phyloP scores from a whole-genome alignment of 2,113 vertebrate species.

The Grammomys dolichurus region DNA sequence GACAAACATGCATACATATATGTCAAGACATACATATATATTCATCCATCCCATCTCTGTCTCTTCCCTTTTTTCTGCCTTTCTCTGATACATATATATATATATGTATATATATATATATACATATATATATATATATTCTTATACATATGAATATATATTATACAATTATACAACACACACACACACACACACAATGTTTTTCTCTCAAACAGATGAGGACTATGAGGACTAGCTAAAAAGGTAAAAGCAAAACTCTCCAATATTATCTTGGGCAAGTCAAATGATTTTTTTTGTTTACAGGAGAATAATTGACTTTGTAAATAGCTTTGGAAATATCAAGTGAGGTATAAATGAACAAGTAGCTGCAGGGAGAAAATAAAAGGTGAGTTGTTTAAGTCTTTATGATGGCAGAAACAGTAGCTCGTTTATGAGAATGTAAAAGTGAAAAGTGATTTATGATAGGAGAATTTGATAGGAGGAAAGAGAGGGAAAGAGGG shows the following conservation, averaged over 20 bases:
- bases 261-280: background rate
- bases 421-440: background rate
- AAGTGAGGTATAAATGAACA: background rate
- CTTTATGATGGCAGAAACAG: background rate
- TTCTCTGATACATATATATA: background rate
- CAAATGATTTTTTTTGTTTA: background rate
- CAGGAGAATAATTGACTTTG: background rate
- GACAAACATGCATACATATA: background rate
- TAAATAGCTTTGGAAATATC: background rate
- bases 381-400: background rate
- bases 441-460: background rate
- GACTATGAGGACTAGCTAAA: background rate
- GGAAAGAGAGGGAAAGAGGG: background rate
- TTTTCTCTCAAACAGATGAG: no score
- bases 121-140: background rate
- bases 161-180: background rate
- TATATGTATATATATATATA: background rate
- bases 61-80: background rate
- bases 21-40: background rate
- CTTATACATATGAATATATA: background rate
- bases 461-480: background rate
- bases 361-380: conserved; percentile 18
- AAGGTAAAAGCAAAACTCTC: background rate
- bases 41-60: background rate
- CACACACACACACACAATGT: no score